Evolutionary conservation across 2,113 vertebrate genomes (phyloP), one percentile per base, ranked within the genome.

Genomic region (Acrocephalus kingi): DNA sequence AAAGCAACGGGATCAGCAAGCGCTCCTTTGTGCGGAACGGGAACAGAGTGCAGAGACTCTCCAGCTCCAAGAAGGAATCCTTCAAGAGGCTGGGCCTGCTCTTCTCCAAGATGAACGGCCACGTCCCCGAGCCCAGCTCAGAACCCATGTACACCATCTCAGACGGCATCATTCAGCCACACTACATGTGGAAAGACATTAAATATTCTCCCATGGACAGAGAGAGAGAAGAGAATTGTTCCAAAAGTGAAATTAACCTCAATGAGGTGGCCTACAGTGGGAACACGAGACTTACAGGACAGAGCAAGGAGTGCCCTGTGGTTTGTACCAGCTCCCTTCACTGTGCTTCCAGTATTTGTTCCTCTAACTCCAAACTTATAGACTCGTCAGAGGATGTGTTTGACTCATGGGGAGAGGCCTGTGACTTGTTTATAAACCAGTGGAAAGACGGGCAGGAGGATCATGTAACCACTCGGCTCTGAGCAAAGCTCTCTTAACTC

Each of bases 341-440:
- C 98, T 99, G 99, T 98, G 98, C 98, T 98, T 99, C 99, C 98
- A 98, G 98, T 97, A 99, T 99, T 96, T 99, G 99, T 48, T 99
- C 99, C 97, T 99, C 99, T 96, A 99, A 99, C 97, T 98, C 98
- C 35, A 99, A 98, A 97, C 99, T 99, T 89, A 98, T 99, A 98
- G 99, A 99, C 98, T 99, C 99, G 4, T 99, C 98, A 37, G 99
- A 99, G 97, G 98, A 99, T 46, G 98, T 99, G 96, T 99, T 99
- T 98, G 98, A 99, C 97, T 98, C 98, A 3, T 99, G 99, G 98
- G 98, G 98, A 96, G 99, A 99, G 80, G 98, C 99, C 23, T 99
- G 99, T 94, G 98, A 99, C 24, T 98, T 99, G 97, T 98, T 99
- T 82, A 98, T 98, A 84, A 98, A 98, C 97, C 98, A 99, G 98